Evolutionary conservation across 2,797 vertebrate species (phyloP), one percentile per base, ranked within the genome.

Genomic region (Columba guinea): DNA sequence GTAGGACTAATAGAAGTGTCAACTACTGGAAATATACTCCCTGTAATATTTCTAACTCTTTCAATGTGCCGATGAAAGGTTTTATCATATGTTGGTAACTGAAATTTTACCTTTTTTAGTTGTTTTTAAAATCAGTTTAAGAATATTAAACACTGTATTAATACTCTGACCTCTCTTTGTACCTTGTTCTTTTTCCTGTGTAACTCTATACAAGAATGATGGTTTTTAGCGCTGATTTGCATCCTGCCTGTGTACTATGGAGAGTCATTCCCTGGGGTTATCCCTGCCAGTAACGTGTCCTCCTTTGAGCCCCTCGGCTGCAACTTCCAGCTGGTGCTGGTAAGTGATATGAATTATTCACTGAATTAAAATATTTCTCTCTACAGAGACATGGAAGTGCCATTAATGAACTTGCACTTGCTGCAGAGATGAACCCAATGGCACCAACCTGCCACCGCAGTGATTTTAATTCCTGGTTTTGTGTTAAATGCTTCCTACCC

Each of bases 91-190:
- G 13, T 37, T 44, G 56, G 35, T 11, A 52, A 79, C 20, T 77
- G 35, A 64, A 67, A 28, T 60, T 35, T 35, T 55, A 37, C 28
- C 41, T 84, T 53, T 64, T 64, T 44, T 35, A 62, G 49, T 19
- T 23, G 18, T 18, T 13, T 6, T 91, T 32, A 55, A 78, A 68
- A 67, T 9, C 26, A 37, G 19, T 62, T 83, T 44, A 52, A 88
- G 34, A 60, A 21, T 37, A 96, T 91, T 96, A 94, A 95, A 95
- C 73, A 90, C 73, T 95, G 59, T 90, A 64, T 73, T 93, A 75
- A 41, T 51, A 67, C 69, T 34, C 18, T 39, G n/a, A n/a, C 27
- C 37, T 91, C 22, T 49, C 44, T 49, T 37, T 73, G 19, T 79
- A 6, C 12, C 21, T 77, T 5, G 9, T 84, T 89, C 24, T 64